These are phyloP conservation scores for Trachelus tabidus DNA, from an alignment of 2,888 invertebrate species.

Conservation along the genomic window DNA sequence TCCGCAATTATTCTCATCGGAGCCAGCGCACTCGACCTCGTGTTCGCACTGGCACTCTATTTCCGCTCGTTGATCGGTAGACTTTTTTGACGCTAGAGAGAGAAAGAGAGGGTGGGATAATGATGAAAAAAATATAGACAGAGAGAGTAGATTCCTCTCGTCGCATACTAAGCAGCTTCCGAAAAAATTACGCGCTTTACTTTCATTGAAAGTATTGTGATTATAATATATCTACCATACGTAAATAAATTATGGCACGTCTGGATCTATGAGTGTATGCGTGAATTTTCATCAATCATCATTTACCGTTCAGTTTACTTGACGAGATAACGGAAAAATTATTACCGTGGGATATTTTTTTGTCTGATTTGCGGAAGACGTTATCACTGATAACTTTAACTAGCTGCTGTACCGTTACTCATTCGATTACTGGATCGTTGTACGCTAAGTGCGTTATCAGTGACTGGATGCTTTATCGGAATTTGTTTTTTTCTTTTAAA, in stretches of 20 bases:
- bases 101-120: not conserved
- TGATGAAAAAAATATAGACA: not conserved
- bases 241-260: not conserved
- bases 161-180: not conserved
- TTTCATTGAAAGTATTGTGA: not conserved
- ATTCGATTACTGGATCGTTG: not conserved
- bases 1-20: conserved; percentile 9
- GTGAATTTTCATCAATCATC: not conserved
- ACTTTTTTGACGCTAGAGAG: not conserved
- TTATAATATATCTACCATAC: not conserved
- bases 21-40: conserved; percentile 18
- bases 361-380: not conserved
- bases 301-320: not conserved
- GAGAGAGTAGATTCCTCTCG: conserved; percentile 15
- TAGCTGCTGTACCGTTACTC: not conserved
- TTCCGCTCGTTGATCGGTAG: conserved; percentile 1
- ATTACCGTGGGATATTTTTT: not conserved
- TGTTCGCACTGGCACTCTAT: conserved; percentile 19
- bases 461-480: not conserved
- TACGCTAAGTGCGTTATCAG: not conserved
- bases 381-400: not conserved
- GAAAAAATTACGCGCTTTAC: not conserved
- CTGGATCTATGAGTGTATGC: not conserved
- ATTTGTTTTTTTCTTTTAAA: not conserved
- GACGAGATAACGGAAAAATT: not conserved